Percentiles rank a stretch among this genome's conserved stretches.
Conservation (phyloP, 1,140 invertebrate species). For the Pantala flavescens region DNA sequence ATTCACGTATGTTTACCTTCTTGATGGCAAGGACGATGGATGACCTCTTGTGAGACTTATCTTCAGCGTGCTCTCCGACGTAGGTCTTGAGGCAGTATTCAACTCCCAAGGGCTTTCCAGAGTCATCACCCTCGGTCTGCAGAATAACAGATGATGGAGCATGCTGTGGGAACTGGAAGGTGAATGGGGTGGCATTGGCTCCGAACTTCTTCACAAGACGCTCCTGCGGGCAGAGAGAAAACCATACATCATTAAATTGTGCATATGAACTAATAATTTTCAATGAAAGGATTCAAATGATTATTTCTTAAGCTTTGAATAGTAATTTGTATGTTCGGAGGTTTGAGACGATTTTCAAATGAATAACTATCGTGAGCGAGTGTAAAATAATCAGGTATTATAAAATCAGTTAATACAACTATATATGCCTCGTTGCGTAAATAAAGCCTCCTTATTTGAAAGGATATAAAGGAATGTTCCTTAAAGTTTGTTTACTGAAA, state of each 20-base stretch:
- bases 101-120: slow-evolving; percentile 81
- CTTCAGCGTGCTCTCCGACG: slow-evolving; percentile 71
- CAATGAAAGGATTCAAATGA: too few species aligned
- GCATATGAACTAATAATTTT: too few species aligned
- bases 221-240: slow-evolving; percentile 48
- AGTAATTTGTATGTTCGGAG: too few species aligned
- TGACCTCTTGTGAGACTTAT: slow-evolving; percentile 70
- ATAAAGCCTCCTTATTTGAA: too few species aligned
- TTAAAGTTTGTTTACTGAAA: too few species aligned
- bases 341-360: too few species aligned
- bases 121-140: slow-evolving; percentile 71
- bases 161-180: slow-evolving; percentile 63
- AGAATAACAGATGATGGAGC: slow-evolving; percentile 80
- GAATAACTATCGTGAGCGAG: too few species aligned
- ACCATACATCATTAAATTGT: neutral
- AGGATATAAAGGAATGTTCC: too few species aligned
- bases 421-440: too few species aligned
- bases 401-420: too few species aligned
- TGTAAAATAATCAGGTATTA: too few species aligned
- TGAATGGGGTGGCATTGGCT: slow-evolving; percentile 68
- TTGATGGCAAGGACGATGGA: slow-evolving; percentile 75
- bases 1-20: slow-evolving; percentile 42
- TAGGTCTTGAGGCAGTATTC: slow-evolving; percentile 77
- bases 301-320: too few species aligned
- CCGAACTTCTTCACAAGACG: slow-evolving; percentile 74